Conservation (phyloP, 2,888 invertebrate genomes). For the Macrophya alboannulata region DNA sequence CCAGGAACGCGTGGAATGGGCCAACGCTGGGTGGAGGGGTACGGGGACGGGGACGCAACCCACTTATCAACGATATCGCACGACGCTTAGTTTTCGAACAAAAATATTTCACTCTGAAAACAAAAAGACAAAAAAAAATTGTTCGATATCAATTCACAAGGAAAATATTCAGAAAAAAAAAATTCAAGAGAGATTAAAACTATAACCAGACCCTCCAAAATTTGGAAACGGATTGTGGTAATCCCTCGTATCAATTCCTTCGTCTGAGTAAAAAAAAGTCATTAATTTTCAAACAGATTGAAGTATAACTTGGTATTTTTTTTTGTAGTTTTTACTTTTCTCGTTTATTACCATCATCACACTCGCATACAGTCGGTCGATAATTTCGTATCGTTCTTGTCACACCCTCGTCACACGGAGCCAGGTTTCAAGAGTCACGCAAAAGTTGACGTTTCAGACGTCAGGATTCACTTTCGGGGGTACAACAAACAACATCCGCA, state of each 20-base stretch:
- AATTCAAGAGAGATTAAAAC: too few species aligned
- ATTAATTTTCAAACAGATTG: background rate
- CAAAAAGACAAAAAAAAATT: too few species aligned
- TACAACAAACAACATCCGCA: constrained; percentile 15
- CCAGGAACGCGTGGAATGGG: constrained; percentile 64
- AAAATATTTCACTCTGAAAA: background rate
- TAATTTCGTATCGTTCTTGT: constrained; percentile 36
- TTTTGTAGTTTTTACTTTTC: background rate
- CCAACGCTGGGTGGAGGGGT: constrained; percentile 40
- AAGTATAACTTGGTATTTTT: background rate
- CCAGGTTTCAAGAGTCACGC: constrained; percentile 28
- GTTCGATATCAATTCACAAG: background rate
- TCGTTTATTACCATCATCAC: background rate
- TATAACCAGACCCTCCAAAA: too few species aligned
- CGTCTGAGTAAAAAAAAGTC: background rate
- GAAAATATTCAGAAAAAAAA: background rate
- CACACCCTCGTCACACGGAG: constrained; percentile 42
- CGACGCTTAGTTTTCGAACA: background rate
- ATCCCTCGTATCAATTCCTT: background rate
- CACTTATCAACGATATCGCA: constrained; percentile 31
- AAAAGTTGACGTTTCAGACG: background rate
- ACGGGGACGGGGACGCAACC: constrained; percentile 6
- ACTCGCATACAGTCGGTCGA: background rate
- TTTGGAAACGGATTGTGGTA: too few species aligned
- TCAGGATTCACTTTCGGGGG: constrained; percentile 9